Conservation (phyloP, 2,888 invertebrate genomes). For the Synergus japonicus region DNA sequence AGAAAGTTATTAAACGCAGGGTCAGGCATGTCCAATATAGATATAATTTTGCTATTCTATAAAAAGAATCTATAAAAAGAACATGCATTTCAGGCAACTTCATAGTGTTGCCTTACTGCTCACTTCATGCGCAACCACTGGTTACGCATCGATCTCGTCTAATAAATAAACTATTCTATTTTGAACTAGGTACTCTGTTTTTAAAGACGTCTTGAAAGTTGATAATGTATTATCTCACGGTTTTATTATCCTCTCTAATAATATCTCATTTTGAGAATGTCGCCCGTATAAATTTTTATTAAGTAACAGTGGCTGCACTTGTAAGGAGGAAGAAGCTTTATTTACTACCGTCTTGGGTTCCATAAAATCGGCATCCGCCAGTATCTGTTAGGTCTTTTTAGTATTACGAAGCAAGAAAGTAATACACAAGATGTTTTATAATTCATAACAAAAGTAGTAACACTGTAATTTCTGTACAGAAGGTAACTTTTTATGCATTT, state of each 20-base stretch:
- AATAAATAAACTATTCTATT: no score
- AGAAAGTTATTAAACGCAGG: no score
- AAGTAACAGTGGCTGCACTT: not conserved
- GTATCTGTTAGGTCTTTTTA: not conserved
- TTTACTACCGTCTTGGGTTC: conserved; percentile 3
- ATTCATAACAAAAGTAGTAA: not conserved
- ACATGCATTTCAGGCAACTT: no score
- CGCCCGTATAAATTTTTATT: not conserved
- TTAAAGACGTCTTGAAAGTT: not conserved
- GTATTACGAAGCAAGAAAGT: not conserved
- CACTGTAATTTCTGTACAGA: not conserved
- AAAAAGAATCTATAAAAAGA: no score
- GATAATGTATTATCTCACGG: not conserved
- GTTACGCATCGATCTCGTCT: no score
- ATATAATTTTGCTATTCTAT: no score
- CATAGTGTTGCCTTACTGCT: no score
- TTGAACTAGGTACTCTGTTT: no score
- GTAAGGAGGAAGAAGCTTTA: not conserved
- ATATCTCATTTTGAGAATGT: not conserved
- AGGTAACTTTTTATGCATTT: not conserved
- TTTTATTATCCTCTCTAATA: not conserved
- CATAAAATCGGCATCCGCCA: not conserved
- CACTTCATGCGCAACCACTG: no score
- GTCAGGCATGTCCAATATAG: no score
- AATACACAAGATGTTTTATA: conserved; percentile 2